Evolutionary conservation across 2,113 vertebrate genomes (phyloP), one percentile per base, ranked within the genome.

Genomic region (Beaufortia kweichowensis): DNA sequence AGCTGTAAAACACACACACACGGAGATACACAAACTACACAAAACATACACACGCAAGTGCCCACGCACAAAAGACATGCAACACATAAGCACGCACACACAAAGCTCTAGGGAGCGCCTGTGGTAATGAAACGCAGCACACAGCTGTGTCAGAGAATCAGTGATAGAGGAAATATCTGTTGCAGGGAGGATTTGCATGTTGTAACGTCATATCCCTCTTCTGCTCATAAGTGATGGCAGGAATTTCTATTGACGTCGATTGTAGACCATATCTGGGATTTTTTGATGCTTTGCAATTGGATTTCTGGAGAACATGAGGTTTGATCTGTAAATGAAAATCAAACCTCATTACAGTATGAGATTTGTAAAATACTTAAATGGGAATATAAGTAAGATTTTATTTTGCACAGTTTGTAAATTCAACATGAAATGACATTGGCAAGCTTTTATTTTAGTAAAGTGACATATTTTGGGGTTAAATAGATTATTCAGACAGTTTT

Each of bases 161-260:
- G 60, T 62, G 70, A 55, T 72, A 50, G 67, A 72, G 60, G 69
- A 81, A 55, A 63, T 65, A 57, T 33, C 76, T 63, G 66, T 39
- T 26, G 55, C 68, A 62, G 75, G 23, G 50, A 55, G 43, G 21
- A 82, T 82, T 82, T 78, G 76, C 76, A 75, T 82, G 57, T 75
- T 29, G 21, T 53, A 60, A 53, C 33, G 23, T 24, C 55, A 29
- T 21, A 9, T 57, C 73, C 7, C 17, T 33, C 59, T 24, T 14
- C 53, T 56, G 6, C 65, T 59, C 28, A 26, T 57, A 28, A 28
- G 50, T 65, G 60, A 71, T 28, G 31, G 35, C 10, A 31, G 39
- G 24, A 61, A 39, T 56, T 35, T 70, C 48, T 53, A 19, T 53
- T 53, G 19, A 53, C 2, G 19, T 21, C 2, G 48, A 21, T 46